These are phyloP conservation scores for Notothenia rossii DNA, from an alignment of 2,113 vertebrate species.

Conservation along the genomic window DNA sequence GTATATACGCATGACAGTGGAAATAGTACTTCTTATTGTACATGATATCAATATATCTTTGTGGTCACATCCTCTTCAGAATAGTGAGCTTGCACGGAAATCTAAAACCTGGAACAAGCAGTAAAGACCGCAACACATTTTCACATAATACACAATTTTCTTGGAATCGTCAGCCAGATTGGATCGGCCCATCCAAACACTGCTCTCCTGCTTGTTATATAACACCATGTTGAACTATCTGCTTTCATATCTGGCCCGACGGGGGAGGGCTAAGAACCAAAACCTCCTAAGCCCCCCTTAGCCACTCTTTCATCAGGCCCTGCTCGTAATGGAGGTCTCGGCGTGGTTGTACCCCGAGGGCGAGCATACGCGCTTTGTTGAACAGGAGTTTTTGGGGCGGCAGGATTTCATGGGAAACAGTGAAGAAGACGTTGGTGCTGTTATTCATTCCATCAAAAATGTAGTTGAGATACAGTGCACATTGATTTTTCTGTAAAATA, in stretches of 20 bases:
- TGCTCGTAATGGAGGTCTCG: constrained; percentile 73
- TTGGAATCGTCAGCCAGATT: background rate
- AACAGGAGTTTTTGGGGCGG: constrained; percentile 32
- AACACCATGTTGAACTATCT: constrained; percentile 53
- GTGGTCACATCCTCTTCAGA: constrained; percentile 19
- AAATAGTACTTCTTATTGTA: background rate
- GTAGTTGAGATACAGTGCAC: too few relatives aligned
- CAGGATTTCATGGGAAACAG: constrained; percentile 77
- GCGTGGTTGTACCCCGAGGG: constrained; percentile 48
- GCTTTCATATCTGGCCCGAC: constrained; percentile 59
- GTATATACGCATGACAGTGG: background rate
- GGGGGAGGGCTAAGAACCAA: constrained; percentile 51
- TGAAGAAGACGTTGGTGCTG: constrained; percentile 38
- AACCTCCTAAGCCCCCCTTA: constrained; percentile 58
- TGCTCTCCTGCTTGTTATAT: constrained; percentile 23
- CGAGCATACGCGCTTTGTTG: constrained; percentile 43
- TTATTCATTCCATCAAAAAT: constrained; percentile 47
- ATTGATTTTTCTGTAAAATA: too few relatives aligned
- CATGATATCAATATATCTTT: constrained; percentile 5
- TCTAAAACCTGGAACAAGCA: background rate
- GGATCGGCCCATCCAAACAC: constrained; percentile 25
- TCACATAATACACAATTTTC: background rate
- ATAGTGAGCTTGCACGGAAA: background rate
- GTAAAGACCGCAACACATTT: background rate
- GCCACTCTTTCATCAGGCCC: constrained; percentile 75